phyloP scores from a whole-genome alignment of 2,113 vertebrate genomes.

The Engystomops pustulosus region DNA sequence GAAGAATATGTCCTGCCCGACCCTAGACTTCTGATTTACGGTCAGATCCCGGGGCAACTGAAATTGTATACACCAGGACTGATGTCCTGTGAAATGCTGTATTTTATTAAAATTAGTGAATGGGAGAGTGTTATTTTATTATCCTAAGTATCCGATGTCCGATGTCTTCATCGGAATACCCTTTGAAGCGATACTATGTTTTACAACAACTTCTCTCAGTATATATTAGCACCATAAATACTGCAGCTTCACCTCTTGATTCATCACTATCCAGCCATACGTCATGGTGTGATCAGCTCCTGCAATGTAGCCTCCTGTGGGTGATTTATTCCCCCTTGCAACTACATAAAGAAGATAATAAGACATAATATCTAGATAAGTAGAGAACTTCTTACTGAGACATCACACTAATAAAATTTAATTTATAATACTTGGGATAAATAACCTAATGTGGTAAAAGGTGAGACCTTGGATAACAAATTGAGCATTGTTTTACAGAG shows the following conservation, averaged over 20 bases:
- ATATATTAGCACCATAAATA: background rate
- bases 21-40: too few relatives aligned
- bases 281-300: background rate
- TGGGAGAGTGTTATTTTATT: too few relatives aligned
- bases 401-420: conserved; percentile 1
- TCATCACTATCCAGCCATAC: background rate
- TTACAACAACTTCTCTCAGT: too few relatives aligned
- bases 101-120: too few relatives aligned
- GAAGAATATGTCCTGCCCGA: too few relatives aligned
- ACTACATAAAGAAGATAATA: conserved; percentile 38
- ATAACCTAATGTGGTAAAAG: conserved; percentile 34
- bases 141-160: too few relatives aligned
- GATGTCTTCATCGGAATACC: too few relatives aligned
- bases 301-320: background rate
- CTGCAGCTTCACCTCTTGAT: background rate
- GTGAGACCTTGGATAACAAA: background rate
- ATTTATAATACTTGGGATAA: conserved; percentile 35
- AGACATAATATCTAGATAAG: conserved; percentile 31
- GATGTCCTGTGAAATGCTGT: too few relatives aligned
- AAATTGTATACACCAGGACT: too few relatives aligned
- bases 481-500: conserved; percentile 10
- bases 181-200: too few relatives aligned
- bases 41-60: too few relatives aligned
- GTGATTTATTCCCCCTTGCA: conserved; percentile 3
- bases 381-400: conserved; percentile 24